Percentiles rank a stretch among this genome's conserved stretches.
These are phyloP conservation scores for Antheraea assamensis DNA, from an alignment of 2,888 invertebrate genomes.

Conservation along the genomic window DNA sequence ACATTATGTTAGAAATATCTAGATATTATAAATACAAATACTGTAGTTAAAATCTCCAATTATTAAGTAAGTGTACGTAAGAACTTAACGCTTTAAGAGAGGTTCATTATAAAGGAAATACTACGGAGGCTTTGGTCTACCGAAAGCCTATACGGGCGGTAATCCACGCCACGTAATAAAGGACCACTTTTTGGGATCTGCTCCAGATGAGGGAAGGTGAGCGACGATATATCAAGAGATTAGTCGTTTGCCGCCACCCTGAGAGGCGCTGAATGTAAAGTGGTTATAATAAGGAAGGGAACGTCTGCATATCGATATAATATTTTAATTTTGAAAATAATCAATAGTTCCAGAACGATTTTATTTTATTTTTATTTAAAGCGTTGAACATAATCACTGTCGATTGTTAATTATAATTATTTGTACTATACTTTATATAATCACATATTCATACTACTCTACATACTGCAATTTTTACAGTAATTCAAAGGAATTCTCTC, in stretches of 20 bases:
- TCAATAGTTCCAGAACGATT: no score
- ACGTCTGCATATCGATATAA: constrained; percentile 25
- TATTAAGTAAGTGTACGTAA: constrained; percentile 20
- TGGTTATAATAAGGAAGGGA: constrained; percentile 48
- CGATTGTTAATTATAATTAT: no score
- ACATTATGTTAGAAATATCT: no score
- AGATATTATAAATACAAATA: not conserved
- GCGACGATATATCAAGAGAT: constrained; percentile 78
- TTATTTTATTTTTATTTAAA: no score
- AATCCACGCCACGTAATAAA: constrained; percentile 67
- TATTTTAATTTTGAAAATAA: not conserved
- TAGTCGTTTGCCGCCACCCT: constrained; percentile 68
- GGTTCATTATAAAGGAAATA: constrained; percentile 39
- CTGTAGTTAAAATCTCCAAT: not conserved
- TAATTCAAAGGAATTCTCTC: no score
- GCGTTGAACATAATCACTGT: no score
- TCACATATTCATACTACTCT: no score
- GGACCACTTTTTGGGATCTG: constrained; percentile 73
- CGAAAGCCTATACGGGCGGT: constrained; percentile 42
- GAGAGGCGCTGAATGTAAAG: constrained; percentile 72
- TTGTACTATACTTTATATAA: no score
- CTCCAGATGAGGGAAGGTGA: constrained; percentile 73
- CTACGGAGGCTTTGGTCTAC: constrained; percentile 42
- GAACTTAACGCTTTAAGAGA: constrained; percentile 27
- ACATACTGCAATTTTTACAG: no score